phyloP scores from a whole-genome alignment of 2,888 invertebrate species.

The Apotomis capreana region DNA sequence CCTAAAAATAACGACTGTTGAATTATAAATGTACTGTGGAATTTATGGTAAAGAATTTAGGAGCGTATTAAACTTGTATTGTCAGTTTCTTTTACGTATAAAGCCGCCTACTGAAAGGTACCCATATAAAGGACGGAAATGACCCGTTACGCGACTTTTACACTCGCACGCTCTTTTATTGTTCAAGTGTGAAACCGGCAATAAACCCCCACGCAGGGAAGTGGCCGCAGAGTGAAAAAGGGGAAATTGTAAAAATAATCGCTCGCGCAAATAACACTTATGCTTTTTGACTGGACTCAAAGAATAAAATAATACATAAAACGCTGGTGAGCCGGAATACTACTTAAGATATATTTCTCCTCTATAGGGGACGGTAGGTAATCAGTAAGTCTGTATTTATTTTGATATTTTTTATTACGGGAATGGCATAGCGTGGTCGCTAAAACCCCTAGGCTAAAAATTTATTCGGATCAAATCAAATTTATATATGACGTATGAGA shows the following conservation, averaged over 20 bases:
- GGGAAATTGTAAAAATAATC: slow-evolving; percentile 9
- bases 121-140: slow-evolving; percentile 32
- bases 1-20: neutral
- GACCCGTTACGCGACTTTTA: slow-evolving; percentile 38
- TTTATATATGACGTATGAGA: too few relatives aligned
- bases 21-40: neutral
- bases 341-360: too few relatives aligned
- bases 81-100: neutral
- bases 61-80: neutral
- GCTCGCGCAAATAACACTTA: neutral
- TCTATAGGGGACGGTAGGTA: too few relatives aligned
- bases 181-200: slow-evolving; percentile 35
- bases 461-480: too few relatives aligned
- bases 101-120: slow-evolving; percentile 19
- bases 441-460: too few relatives aligned
- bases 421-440: too few relatives aligned
- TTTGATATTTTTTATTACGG: too few relatives aligned
- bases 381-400: too few relatives aligned
- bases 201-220: slow-evolving; percentile 29
- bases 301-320: too few relatives aligned
- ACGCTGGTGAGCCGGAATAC: too few relatives aligned
- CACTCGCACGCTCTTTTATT: slow-evolving; percentile 30
- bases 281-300: neutral
- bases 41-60: neutral
- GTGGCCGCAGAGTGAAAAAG: slow-evolving; percentile 16